Conservation (phyloP, 2,113 vertebrate genomes). For the Macrotis lagotis region DNA sequence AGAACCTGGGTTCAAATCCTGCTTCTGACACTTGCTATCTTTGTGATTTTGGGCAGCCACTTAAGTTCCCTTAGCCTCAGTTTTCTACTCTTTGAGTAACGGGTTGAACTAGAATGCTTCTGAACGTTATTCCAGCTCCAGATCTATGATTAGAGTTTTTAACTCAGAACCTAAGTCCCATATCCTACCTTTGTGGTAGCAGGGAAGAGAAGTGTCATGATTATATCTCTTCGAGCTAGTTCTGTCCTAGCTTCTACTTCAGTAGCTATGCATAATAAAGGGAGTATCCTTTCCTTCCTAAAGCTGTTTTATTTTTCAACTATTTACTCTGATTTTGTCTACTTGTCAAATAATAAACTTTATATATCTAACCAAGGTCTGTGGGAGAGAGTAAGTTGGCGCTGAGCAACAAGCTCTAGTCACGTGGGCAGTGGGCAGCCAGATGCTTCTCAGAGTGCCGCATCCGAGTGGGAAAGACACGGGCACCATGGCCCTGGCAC, state of each 20-base stretch:
- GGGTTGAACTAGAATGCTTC: not conserved
- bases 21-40: not conserved
- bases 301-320: not conserved
- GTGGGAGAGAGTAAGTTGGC: conserved; percentile 56
- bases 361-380: not conserved
- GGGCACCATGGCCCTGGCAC: conserved; percentile 59
- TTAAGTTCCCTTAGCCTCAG: conserved; percentile 23
- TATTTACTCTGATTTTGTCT: conserved; percentile 34
- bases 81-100: conserved; percentile 15
- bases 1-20: not conserved
- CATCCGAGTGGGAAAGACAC: conserved; percentile 16
- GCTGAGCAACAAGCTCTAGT: conserved; percentile 14
- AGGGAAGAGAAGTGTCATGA: not conserved
- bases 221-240: not conserved
- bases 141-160: not conserved
- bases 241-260: not conserved
- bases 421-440: conserved; percentile 61
- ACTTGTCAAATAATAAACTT: not conserved
- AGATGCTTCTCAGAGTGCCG: conserved; percentile 65
- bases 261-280: not conserved
- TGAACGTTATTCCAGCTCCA: not conserved
- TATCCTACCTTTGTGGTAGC: not conserved
- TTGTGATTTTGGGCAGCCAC: not conserved
- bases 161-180: not conserved
- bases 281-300: not conserved